Evolutionary conservation across 2,888 invertebrate species (phyloP).

Genomic region (Meteorus cinctellus): DNA sequence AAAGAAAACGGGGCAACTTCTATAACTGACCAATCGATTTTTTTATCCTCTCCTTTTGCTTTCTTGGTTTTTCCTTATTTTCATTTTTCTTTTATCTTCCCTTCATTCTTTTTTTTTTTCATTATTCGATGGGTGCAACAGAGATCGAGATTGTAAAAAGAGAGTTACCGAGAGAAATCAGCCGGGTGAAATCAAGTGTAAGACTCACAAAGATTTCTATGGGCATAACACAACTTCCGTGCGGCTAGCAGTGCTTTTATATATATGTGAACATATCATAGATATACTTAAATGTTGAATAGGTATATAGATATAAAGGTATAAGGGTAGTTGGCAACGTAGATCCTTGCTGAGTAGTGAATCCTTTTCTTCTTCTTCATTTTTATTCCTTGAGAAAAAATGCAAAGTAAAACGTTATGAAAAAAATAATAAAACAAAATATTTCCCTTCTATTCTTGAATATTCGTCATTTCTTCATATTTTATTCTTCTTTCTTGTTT

Average conservation of each 20-base stretch:
- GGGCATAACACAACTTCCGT: slow-evolving; percentile 41
- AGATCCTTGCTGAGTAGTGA: background rate
- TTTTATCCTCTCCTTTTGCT: background rate
- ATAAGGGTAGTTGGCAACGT: background rate
- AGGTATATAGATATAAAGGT: too few species aligned
- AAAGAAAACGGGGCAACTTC: background rate
- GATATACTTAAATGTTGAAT: too few species aligned
- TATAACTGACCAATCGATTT: slow-evolving; percentile 6
- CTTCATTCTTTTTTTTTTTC: slow-evolving; percentile 16
- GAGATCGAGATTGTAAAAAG: slow-evolving; percentile 1
- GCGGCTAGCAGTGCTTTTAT: background rate
- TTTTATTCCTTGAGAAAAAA: slow-evolving; percentile 31
- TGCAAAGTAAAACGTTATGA: background rate
- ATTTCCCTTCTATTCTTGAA: too few species aligned
- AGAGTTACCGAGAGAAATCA: slow-evolving; percentile 20
- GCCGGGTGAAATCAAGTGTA: slow-evolving; percentile 50
- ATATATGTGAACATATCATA: background rate
- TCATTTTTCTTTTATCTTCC: background rate
- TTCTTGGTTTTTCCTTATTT: slow-evolving; percentile 9
- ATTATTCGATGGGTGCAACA: slow-evolving; percentile 17
- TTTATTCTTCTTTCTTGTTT: too few species aligned
- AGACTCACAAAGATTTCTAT: slow-evolving; percentile 46
- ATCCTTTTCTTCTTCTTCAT: slow-evolving; percentile 31
- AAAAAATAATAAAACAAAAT: too few species aligned
- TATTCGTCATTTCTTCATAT: too few species aligned